Base-by-base conservation (phyloP, 2,797 vertebrate species). In the Neosalanx taihuensis region DNA sequence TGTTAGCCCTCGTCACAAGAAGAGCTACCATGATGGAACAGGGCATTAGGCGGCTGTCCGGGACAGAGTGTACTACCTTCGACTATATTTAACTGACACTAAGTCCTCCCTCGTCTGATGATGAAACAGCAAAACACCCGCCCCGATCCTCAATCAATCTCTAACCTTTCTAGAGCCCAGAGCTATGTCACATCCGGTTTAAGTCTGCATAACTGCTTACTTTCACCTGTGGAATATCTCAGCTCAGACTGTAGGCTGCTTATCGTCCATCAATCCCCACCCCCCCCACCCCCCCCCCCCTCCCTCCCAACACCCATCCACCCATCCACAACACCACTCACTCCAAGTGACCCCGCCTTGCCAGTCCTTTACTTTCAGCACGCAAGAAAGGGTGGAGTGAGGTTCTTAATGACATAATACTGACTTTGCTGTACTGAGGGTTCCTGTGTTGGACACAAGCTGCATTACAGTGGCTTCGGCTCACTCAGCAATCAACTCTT, bases 61-160 rank as follows among this genome's bases (percentile, higher is more conserved):
- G 71, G 23, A 82, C 75, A 78, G 20, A 0, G 29, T 57, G 80
- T 76, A 57, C 69, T 72, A 30, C 64, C 53, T 49, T 13, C 29
- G 15, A 58, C 53, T 79, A 76, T 79, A 66, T 69, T 71, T 75
- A 71, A 29, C 59, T 62, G 3, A 4, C 18, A 65, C 72, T 57
- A 74, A 66, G 64, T 57, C 72, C 49, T 20, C 31, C 17, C 69
- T 63, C 63, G 62, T 63, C 59, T 70, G 69, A 65, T 73, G 74
- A 74, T 77, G 67, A 75, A 70, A 59, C 46, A 10, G 68, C 46
- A 65, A 56, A 69, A 77, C 61, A 58, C 57, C 68, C 18, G 59
- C 65, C 66, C 53, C 67, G 58, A 81, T 62, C 71, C 70, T 63
- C 49, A 70, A 69, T 77, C 77, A 79, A 79, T 79, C 74, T 79